Base-by-base conservation (phyloP, 2,888 invertebrate species). In the Tineola bisselliella region DNA sequence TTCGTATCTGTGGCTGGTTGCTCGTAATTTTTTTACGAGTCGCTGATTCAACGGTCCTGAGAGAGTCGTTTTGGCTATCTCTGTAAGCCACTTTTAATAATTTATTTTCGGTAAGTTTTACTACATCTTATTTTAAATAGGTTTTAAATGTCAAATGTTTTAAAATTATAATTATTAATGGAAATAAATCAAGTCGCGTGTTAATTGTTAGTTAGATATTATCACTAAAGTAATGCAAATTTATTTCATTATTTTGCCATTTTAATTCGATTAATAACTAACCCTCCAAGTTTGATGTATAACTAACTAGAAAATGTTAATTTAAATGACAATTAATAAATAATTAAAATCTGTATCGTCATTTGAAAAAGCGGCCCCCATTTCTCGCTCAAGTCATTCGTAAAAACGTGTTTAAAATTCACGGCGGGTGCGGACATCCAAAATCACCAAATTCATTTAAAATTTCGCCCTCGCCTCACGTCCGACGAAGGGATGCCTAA, bases 51-150 rank as follows among this genome's bases (percentile, higher is more conserved):
- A 43, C 61, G 63, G 33, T 62, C 67, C 65, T 59, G 44, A 31
- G 64, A 68, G 69, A 67, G 65, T 62, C 63, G 63, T 71, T 68
- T 63, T 62, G 64, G 65, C 62, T 65, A 72, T 72, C 19, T 17
- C 33, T 58, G 15, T 33, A 58, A 58, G 58, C 12, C 19, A 56
- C 30, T 58, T 33, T 33, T 58, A 13, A 33, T 25, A 58, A 54
- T 54, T 54, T 54, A 18, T 3, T 10, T 10, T n/a, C 6, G 48
- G 48, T 48, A 48, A 48, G 48, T 48, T 48, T 43, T 43, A n/a
- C n/a, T n/a, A 13, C 43, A 43, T 10, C 43, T 43, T n/a, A 43
- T 8, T 3, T n/a, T 25, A 25, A 4, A 6, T 25, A 25, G 2
- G 6, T 4, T 25, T 25, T 25, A 25, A 25, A 25, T 25, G 6